phyloP scores from a whole-genome alignment of 2,888 invertebrate genomes.

The Noctua janthe region DNA sequence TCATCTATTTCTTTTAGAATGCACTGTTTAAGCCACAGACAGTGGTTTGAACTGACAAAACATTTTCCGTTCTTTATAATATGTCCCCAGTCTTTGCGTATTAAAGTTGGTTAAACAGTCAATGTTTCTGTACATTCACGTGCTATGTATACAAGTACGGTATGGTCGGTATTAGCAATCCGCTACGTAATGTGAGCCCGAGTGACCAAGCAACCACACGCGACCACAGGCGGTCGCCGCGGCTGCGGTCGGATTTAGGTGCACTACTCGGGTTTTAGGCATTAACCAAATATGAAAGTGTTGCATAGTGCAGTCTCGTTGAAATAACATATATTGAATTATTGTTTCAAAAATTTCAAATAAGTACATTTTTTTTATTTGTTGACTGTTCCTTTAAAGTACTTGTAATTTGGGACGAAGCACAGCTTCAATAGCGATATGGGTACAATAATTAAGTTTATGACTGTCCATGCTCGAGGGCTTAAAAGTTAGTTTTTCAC shows the following conservation, averaged over 20 bases:
- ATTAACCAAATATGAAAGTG: neutral
- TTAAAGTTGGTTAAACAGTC: neutral
- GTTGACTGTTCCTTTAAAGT: too few relatives aligned
- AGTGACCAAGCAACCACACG: constrained; percentile 22
- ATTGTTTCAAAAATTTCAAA: too few relatives aligned
- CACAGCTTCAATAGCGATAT: too few relatives aligned
- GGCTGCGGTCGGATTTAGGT: constrained; percentile 41
- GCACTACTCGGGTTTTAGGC: constrained; percentile 29
- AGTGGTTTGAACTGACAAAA: neutral
- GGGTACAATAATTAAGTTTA: constrained; percentile 3
- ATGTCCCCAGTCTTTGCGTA: constrained; percentile 6
- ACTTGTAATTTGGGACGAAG: too few relatives aligned
- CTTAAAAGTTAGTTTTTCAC: constrained; percentile 13
- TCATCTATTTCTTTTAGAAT: neutral
- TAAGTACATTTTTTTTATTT: too few relatives aligned
- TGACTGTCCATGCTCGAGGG: neutral
- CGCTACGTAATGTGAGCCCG: constrained; percentile 32
- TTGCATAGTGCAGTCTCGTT: neutral
- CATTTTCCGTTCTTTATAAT: too few relatives aligned
- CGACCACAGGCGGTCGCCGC: neutral
- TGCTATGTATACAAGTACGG: neutral
- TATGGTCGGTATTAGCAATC: constrained; percentile 2
- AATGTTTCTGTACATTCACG: neutral
- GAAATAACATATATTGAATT: neutral
- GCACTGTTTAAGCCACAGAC: neutral